Evolutionary conservation across 2,797 vertebrate species (phyloP).

Genomic region (Lagorchestes hirsutus): DNA sequence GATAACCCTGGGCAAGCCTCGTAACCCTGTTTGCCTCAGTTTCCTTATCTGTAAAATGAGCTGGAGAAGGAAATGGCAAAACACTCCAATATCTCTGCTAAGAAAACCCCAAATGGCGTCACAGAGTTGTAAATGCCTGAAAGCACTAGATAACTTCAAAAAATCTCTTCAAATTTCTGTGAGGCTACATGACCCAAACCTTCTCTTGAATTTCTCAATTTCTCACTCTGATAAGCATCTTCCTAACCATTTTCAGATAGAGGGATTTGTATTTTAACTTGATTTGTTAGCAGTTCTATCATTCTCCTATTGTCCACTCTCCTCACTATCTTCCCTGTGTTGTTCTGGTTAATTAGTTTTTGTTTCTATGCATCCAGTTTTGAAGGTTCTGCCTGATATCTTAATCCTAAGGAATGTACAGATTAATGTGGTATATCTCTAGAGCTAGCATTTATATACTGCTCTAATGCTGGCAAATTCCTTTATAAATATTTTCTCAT

Average conservation of each 20-base stretch:
- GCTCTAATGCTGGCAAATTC: background rate
- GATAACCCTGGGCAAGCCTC: no score
- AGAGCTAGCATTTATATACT: background rate
- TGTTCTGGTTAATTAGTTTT: background rate
- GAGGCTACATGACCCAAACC: background rate
- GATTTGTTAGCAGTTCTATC: background rate
- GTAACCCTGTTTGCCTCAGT: background rate
- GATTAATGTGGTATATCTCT: background rate
- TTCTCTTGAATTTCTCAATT: background rate
- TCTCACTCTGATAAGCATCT: background rate
- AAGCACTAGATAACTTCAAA: background rate
- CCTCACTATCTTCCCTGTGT: background rate
- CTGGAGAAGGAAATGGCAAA: background rate
- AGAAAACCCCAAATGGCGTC: background rate
- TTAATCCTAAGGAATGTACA: background rate
- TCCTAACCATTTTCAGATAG: background rate
- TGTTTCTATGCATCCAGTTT: background rate
- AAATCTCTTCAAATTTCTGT: background rate
- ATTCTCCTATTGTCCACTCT: background rate
- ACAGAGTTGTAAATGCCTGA: background rate
- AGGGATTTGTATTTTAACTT: background rate
- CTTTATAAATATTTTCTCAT: background rate
- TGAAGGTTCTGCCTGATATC: no score
- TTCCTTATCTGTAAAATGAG: background rate
- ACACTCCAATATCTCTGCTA: background rate